A percentile compares a stretch with the other conserved stretches of the same genome.
Evolutionary conservation across 2,888 invertebrate species (phyloP).

Genomic region (Arrhopalites spinosus): DNA sequence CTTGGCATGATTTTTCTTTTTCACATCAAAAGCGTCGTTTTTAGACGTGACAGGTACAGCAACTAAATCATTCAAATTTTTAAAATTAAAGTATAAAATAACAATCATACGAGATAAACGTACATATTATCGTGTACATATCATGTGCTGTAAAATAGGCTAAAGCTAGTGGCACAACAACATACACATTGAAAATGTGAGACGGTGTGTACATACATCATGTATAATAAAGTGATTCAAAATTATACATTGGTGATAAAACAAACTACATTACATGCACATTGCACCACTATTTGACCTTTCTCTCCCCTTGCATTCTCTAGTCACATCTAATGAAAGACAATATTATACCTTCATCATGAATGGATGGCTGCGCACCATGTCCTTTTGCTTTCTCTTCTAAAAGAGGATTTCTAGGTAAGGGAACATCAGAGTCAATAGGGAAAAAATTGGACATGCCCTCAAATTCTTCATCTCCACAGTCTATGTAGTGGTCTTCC

Average conservation of each 20-base stretch:
- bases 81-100: neutral
- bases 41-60: neutral
- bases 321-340: neutral
- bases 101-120: neutral
- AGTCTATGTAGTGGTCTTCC: conserved; percentile 50
- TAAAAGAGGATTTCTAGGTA: conserved; percentile 62
- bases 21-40: conserved; percentile 20
- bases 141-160: neutral
- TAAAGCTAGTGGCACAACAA: no score
- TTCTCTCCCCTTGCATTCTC: no score
- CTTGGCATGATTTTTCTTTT: conserved; percentile 50
- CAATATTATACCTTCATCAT: neutral
- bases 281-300: no score
- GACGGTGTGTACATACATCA: no score
- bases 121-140: no score
- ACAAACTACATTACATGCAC: neutral
- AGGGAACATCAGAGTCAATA: conserved; percentile 59
- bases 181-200: neutral
- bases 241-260: neutral
- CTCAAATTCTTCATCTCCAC: conserved; percentile 54
- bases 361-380: neutral
- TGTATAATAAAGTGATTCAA: neutral
- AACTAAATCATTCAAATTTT: conserved; percentile 4
- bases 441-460: conserved; percentile 58
- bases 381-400: conserved; percentile 59